These are phyloP conservation scores for Burhinus oedicnemus DNA, from an alignment of 2,113 vertebrate genomes.

Conservation along the genomic window DNA sequence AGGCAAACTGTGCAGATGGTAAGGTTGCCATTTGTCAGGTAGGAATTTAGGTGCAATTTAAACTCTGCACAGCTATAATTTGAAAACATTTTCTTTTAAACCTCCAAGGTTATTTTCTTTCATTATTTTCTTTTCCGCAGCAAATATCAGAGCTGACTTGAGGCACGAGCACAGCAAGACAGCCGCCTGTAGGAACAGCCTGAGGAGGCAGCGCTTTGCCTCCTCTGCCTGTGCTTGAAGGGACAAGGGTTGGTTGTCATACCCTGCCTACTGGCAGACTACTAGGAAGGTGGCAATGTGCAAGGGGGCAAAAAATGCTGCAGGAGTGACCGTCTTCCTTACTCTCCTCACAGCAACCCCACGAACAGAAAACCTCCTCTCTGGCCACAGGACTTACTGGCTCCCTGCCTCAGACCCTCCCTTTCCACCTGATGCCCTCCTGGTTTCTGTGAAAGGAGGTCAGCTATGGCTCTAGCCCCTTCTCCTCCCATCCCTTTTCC, in stretches of 20 bases:
- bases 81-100: not conserved
- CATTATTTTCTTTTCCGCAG: not conserved
- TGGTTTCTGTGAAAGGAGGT: accelerated
- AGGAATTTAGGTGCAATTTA: not conserved
- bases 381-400: not conserved
- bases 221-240: not conserved
- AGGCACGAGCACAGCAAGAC: not conserved
- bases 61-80: not conserved
- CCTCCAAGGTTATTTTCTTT: not conserved
- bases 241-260: not conserved
- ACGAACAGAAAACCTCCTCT: not conserved
- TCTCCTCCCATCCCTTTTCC: not conserved
- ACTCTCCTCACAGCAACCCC: not conserved
- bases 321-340: not conserved
- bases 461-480: not conserved
- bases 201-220: not conserved
- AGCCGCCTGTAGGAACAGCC: not conserved
- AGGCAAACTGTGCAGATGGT: not conserved
- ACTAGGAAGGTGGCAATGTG: not conserved
- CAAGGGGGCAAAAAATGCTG: not conserved
- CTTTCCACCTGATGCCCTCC: not conserved
- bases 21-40: not conserved
- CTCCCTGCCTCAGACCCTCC: not conserved
- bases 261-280: not conserved
- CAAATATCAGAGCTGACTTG: not conserved